Percentiles rank a stretch among this genome's conserved stretches.
Evolutionary conservation across 1,140 invertebrate species (phyloP).

Genomic region (Centruroides sculpturatus): DNA sequence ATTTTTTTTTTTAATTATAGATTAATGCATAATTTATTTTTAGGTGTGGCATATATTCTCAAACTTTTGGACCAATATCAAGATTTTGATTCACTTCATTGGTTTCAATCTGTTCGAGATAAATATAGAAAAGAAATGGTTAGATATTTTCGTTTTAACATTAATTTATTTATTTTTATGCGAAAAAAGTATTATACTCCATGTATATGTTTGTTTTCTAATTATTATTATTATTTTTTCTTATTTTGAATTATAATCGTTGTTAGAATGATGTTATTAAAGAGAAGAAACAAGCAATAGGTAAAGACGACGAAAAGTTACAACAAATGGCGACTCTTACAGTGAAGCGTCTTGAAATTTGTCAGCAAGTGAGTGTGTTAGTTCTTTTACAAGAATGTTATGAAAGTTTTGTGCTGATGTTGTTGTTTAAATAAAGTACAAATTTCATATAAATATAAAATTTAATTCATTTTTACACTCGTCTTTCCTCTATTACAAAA

Average conservation of each 20-base stretch:
- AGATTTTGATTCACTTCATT: conserved; percentile 86
- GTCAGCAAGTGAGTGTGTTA: conserved; percentile 41
- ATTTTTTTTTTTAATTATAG: not conserved
- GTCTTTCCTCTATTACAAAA: too few relatives aligned
- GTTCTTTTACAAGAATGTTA: too few relatives aligned
- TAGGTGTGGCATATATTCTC: conserved; percentile 52
- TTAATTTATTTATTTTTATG: too few relatives aligned
- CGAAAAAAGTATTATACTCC: too few relatives aligned
- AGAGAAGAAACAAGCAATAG: conserved; percentile 18
- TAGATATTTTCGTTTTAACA: conserved; percentile 7
- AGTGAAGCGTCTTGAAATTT: conserved; percentile 61
- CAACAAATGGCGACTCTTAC: conserved; percentile 87
- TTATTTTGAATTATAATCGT: not conserved
- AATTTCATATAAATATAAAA: too few relatives aligned
- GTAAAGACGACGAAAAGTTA: conserved; percentile 57
- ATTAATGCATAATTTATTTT: conserved; percentile 9
- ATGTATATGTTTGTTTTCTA: too few relatives aligned
- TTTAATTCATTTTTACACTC: too few relatives aligned
- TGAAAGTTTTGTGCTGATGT: too few relatives aligned
- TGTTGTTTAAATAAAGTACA: too few relatives aligned
- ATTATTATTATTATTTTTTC: too few relatives aligned
- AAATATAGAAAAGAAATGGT: conserved; percentile 51
- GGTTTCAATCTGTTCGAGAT: conserved; percentile 78
- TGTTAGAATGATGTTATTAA: conserved; percentile 21
- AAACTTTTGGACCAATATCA: conserved; percentile 46